Conservation (phyloP, 2,797 vertebrate species). For the Micropoecilia bifurca region DNA sequence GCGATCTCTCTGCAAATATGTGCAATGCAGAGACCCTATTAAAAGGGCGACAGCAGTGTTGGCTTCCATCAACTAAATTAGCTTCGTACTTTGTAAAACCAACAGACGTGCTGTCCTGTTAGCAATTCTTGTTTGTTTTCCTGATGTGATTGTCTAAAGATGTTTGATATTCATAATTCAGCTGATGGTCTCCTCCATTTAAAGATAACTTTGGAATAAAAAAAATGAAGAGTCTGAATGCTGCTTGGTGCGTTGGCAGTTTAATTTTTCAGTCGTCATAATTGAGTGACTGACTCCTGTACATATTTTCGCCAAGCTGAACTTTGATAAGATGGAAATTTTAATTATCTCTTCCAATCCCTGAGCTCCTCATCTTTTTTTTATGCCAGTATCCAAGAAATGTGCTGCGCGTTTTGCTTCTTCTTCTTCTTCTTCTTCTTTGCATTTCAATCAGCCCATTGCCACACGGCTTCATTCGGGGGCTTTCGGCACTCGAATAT, state of each 20-base stretch:
- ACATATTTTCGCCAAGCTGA: constrained; percentile 23
- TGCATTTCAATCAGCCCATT: constrained; percentile 41
- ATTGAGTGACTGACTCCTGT: background rate
- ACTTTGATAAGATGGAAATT: constrained; percentile 22
- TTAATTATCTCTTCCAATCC: constrained; percentile 34
- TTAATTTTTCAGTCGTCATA: background rate
- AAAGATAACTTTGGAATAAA: constrained; percentile 43
- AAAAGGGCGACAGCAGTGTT: background rate
- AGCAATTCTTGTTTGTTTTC: constrained; percentile 33
- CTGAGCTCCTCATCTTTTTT: constrained; percentile 9
- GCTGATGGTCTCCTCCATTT: constrained; percentile 23
- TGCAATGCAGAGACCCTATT: constrained; percentile 49
- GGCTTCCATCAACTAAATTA: constrained; percentile 15
- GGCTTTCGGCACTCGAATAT: constrained; percentile 27
- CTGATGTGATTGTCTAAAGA: constrained; percentile 33
- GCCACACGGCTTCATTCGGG: constrained; percentile 27
- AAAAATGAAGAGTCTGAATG: constrained; percentile 30
- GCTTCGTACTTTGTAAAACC: constrained; percentile 13
- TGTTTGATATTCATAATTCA: background rate
- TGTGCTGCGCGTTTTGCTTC: constrained; percentile 2
- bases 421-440: constrained; percentile 6
- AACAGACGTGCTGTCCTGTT: constrained; percentile 46
- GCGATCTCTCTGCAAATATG: constrained; percentile 15
- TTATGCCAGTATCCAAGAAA: constrained; percentile 15
- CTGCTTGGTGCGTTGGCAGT: constrained; percentile 40